Base-by-base conservation (phyloP, 1,140 invertebrate species). In the Pogonognathellus flavescens region DNA sequence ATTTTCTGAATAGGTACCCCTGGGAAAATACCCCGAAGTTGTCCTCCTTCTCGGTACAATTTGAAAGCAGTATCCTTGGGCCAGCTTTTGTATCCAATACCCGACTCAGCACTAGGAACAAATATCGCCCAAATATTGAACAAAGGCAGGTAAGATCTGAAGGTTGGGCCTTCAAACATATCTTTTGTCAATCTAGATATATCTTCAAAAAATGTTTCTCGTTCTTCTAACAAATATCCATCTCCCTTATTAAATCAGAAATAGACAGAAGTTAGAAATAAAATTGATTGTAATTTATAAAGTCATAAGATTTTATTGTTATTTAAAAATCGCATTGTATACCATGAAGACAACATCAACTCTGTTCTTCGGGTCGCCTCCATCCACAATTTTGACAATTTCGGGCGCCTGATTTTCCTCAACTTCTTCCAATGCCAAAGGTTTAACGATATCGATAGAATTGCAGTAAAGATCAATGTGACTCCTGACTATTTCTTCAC, bases 291-390 rank as follows among this genome's bases (percentile, higher is more conserved):
- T 53, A 53, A 53, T 53, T 53, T 53, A 53, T 7, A 53, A 53
- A 53, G 13, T 53, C 13, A 8, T 53, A 53, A 8, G 52, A 8
- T 53, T 8, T 53, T 53, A 53, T 53, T n/a, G n/a, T n/a, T n/a
- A n/a, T n/a, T n/a, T n/a, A n/a, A n/a, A n/a, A n/a, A n/a, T n/a
- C n/a, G n/a, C n/a, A n/a, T 59, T 59, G 18, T 18, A 8, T 60
- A 66, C 62, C 88, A 88, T 88, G 70, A 88, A 88, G 49, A 88
- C 88, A 0, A 88, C 88, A 22, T 88, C 88, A 50, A 88, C 87
- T 70, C 88, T 31, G 59, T 88, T 88, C 2, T 2, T n/a, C 14
- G 22, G 55, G 18, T 53, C 50, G 5, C 80, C 80, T 9, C 50
- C 50, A 16, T 81, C 50, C 2, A 55, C 80, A 20, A 81, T 81